Evolutionary conservation across 2,888 invertebrate species (phyloP), one percentile per base, ranked within the genome.

Genomic region (Melanargia galathea): DNA sequence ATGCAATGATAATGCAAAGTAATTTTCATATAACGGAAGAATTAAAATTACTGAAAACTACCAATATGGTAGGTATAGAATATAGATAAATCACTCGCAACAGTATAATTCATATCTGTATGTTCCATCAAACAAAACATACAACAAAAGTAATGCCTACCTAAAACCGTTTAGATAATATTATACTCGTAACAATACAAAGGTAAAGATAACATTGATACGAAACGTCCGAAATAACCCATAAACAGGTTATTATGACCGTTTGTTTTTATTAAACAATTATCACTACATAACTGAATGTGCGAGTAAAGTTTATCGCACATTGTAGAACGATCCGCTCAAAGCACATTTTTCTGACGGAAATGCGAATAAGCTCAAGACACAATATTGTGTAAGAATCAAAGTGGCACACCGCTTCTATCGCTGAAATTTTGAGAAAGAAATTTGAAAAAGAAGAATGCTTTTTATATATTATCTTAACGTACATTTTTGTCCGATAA

Each of bases 231-330:
- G 48, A 62, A 59, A 33, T 43, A 51, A 51, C 45, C 26, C 52
- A 20, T 10, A 52, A 60, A 54, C 35, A 46, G 58, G 33, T 65
- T 57, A 48, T 62, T 63, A 63, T 11, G 4, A 26, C 33, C 57
- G 61, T 61, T 65, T 51, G 56, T 35, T 62, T 62, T 65, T 65
- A 65, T 65, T 56, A 54, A 60, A 51, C 51, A 40, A 45, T 62
- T 52, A 60, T 60, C 65, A 60, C 62, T 43, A 38, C 35, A 59
- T 62, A 60, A 65, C 55, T 46, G 59, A 40, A 55, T 58, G 7
- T 33, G 18, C 1, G 20, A 10, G 40, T 24, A 24, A 22, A 6
- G 16, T 16, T 43, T 16, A 7, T n/a, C 40, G 16, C 22, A 46
- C 13, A 22, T 22, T 8, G 11, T 45, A 45, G 5, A 3, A 2